Evolutionary conservation across 2,113 vertebrate species (phyloP).

Genomic region (Holacanthus passer): DNA sequence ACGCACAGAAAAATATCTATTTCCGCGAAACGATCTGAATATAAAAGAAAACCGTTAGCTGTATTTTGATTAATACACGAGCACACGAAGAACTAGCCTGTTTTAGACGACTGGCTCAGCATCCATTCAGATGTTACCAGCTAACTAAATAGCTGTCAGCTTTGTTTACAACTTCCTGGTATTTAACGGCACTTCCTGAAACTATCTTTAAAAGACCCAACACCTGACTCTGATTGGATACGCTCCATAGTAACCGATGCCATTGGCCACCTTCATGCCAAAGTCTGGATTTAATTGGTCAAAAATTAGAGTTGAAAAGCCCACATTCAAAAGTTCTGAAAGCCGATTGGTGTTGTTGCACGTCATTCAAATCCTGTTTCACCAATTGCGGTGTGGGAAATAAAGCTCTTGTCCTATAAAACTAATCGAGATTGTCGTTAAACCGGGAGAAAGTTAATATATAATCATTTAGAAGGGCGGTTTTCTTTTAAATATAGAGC

Average conservation of each 20-base stretch:
- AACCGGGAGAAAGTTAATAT: neutral
- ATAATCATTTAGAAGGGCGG: neutral
- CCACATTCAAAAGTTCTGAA: neutral
- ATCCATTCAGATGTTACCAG: conserved; percentile 51
- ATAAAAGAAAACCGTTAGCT: neutral
- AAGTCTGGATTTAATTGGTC: conserved; percentile 52
- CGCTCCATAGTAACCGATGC: neutral
- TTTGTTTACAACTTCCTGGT: conserved; percentile 84
- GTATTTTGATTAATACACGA: neutral
- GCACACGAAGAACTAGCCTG: conserved; percentile 7
- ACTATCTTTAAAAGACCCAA: conserved; percentile 83
- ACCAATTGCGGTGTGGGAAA: conserved; percentile 58
- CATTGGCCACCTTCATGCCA: conserved; percentile 57
- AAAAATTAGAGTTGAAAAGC: neutral
- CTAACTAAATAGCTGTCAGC: conserved; percentile 73
- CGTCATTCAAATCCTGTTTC: conserved; percentile 46
- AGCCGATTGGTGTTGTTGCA: conserved; percentile 17
- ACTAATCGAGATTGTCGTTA: conserved; percentile 51
- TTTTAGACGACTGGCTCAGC: conserved; percentile 26
- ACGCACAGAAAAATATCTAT: neutral
- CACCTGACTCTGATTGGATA: conserved; percentile 75
- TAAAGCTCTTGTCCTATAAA: conserved; percentile 26
- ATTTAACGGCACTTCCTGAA: conserved; percentile 83
- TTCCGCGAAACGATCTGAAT: neutral
- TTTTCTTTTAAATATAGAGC: rapidly evolving